phyloP scores from a whole-genome alignment of 2,888 invertebrate genomes.

The Cryptus viduatorius region DNA sequence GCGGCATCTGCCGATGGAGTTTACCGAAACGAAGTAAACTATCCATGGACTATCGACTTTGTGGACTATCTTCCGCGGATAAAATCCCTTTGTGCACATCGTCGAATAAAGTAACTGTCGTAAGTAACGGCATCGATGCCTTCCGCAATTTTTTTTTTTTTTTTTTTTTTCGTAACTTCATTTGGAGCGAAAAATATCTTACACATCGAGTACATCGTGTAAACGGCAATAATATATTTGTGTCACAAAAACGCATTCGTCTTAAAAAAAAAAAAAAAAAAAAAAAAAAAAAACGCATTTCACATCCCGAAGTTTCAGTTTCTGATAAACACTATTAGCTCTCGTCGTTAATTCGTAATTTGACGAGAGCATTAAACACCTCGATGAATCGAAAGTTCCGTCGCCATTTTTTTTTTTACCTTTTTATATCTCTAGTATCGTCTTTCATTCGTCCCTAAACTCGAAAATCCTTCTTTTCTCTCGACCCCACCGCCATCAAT shows the following conservation, averaged over 20 bases:
- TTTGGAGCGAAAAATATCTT: neutral
- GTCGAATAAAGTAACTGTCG: slow-evolving; percentile 24
- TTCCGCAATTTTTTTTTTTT: neutral
- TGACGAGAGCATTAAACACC: neutral
- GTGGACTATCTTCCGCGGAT: slow-evolving; percentile 28
- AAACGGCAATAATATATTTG: neutral
- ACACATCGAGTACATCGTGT: neutral
- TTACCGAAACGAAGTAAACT: slow-evolving; percentile 39
- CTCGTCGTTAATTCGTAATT: neutral
- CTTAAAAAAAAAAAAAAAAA: neutral
- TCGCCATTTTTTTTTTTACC: neutral
- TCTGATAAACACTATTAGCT: neutral
- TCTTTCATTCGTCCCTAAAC: neutral
- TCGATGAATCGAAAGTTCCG: neutral
- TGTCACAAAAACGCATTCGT: neutral
- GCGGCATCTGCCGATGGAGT: slow-evolving; percentile 10
- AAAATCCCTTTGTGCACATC: slow-evolving; percentile 24
- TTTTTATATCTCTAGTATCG: neutral
- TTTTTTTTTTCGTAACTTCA: neutral
- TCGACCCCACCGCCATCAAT: neutral
- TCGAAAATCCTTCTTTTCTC: slow-evolving; percentile 1
- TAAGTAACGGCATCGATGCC: slow-evolving; percentile 31
- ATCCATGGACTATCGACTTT: slow-evolving; percentile 46
- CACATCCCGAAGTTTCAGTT: neutral
- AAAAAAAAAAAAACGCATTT: neutral